phyloP scores from a whole-genome alignment of 2,113 vertebrate genomes.

The Aegotheles bennettii region DNA sequence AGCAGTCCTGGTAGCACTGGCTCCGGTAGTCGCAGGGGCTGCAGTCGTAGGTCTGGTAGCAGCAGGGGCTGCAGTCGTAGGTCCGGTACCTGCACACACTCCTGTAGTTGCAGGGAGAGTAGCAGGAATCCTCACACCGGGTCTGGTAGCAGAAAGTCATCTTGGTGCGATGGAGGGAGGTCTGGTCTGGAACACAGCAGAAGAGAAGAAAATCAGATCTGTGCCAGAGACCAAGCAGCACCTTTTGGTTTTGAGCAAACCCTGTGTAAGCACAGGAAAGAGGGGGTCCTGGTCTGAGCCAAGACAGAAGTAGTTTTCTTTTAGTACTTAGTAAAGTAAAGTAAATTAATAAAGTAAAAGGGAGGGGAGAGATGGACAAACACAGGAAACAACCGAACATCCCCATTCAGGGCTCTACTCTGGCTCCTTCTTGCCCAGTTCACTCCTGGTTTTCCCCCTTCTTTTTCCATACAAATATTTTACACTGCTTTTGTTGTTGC shows the following conservation, averaged over 20 bases:
- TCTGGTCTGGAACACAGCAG: background rate
- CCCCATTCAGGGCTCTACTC: background rate
- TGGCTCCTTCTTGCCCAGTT: background rate
- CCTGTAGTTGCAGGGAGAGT: background rate
- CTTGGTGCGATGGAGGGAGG: background rate
- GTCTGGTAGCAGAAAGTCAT: conserved; percentile 47
- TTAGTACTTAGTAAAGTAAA: too few species aligned
- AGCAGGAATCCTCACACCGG: background rate
- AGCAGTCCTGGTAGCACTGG: background rate
- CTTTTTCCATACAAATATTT: background rate
- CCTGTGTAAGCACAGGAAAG: rapidly evolving
- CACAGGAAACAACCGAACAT: rapidly evolving
- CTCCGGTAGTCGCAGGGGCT: background rate
- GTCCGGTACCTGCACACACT: background rate
- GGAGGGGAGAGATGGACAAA: background rate
- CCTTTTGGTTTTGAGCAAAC: too few species aligned
- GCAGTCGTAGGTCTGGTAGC: background rate
- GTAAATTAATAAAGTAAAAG: too few species aligned
- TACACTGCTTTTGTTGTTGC: background rate
- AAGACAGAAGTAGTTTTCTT: too few species aligned
- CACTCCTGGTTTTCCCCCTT: background rate
- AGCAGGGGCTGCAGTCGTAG: background rate
- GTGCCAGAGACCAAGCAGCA: rapidly evolving
- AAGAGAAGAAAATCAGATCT: background rate
- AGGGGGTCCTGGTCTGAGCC: too few species aligned